Base-by-base conservation (phyloP, 1,140 invertebrate genomes). In the Contarinia nasturtii region DNA sequence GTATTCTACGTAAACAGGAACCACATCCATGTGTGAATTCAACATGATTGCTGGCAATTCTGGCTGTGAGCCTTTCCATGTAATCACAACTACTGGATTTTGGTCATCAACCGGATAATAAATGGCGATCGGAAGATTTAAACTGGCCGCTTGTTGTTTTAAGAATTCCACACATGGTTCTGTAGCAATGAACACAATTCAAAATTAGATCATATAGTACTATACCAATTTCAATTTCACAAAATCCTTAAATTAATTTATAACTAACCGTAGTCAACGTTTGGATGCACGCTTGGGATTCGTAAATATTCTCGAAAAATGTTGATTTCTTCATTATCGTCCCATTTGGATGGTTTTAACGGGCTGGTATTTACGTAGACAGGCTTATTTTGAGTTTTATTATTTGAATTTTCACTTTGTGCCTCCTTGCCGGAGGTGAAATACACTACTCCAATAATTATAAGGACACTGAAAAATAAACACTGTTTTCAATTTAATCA, bases 21-120 rank as follows among this genome's bases (percentile, higher is more conserved):
- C 89, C 19, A 92, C 87, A 67, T 93, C 88, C 71, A 84, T 91
- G 56, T 92, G 88, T 40, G 84, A 89, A 60, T 91, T 91, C 3
- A 94, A 69, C 33, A 91, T 57, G 34, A 94, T 67, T 2, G 81
- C 70, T 2, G 80, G 75, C 44, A 86, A 59, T 1, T 64, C 53
- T 0, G 86, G 82, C 10, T 87, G 64, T 1, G 60, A 67, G 34
- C 91, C 91, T 48, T 63, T 53, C 80, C 86, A 89, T 44, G 82
- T 89, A 58, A 95, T 75, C 14, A 93, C 65, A 17, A 87, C 68
- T 12, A 90, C 68, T 1, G 86, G 87, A 57, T 83, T 86, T 20
- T 69, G 68, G 0, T 74, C 68, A 52, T 70, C 61, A 1, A 70
- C 64, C 51, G 70, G 54, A 56, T 71, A 64, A 52, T 70, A 70